Evolutionary conservation across 2,888 invertebrate species (phyloP).

Genomic region (Carcina quercana): DNA sequence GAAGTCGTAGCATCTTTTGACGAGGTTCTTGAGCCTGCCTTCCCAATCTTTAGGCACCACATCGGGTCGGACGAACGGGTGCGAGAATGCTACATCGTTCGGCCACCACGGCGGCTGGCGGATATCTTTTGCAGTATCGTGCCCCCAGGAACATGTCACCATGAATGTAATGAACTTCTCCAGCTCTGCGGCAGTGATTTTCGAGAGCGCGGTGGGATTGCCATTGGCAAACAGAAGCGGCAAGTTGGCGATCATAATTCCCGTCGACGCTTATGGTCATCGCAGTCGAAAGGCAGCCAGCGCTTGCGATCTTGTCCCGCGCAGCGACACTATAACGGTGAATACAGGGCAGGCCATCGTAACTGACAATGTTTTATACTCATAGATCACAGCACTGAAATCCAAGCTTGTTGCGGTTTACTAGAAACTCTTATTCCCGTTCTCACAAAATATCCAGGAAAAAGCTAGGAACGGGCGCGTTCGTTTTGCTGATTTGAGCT

Average conservation of each 20-base stretch:
- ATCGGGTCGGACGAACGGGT: slow-evolving; percentile 75
- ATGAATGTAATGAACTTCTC: slow-evolving; percentile 84
- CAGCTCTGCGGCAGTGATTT: slow-evolving; percentile 76
- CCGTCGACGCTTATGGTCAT: slow-evolving; percentile 59
- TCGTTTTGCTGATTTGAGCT: no score
- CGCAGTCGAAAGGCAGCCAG: slow-evolving; percentile 48
- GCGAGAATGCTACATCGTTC: slow-evolving; percentile 76
- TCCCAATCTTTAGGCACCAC: slow-evolving; percentile 71
- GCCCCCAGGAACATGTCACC: slow-evolving; percentile 83
- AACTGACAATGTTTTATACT: slow-evolving; percentile 21
- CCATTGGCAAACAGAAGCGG: slow-evolving; percentile 82
- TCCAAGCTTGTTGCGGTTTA: slow-evolving; percentile 18
- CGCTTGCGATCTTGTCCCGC: slow-evolving; percentile 53
- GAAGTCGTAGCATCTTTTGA: slow-evolving; percentile 80
- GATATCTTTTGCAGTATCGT: slow-evolving; percentile 72
- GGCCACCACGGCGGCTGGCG: slow-evolving; percentile 84
- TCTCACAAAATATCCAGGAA: slow-evolving; percentile 33
- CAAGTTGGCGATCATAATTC: slow-evolving; percentile 81
- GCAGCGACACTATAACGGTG: slow-evolving; percentile 47
- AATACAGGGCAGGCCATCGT: slow-evolving; percentile 40
- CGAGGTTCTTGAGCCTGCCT: slow-evolving; percentile 76
- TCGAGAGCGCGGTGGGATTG: slow-evolving; percentile 79
- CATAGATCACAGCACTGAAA: slow-evolving; percentile 25
- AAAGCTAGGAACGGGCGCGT: slow-evolving; percentile 39
- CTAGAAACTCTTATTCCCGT: slow-evolving; percentile 18